Base-by-base conservation (phyloP, 1,140 invertebrate species). In the Nephotettix cincticeps region DNA sequence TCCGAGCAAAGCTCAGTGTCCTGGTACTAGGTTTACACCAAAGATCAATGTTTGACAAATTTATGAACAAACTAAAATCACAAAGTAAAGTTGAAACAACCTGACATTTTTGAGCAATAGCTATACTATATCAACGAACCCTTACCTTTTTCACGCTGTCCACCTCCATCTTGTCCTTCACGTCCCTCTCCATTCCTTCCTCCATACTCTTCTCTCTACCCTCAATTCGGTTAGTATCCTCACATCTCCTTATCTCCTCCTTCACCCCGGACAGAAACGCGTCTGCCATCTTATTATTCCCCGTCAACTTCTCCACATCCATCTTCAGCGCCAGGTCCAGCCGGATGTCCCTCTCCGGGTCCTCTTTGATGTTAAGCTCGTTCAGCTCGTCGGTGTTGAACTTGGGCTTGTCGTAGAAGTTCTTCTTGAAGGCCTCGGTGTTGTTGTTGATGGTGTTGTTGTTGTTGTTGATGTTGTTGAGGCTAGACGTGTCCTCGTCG, bases 401-500 rank as follows among this genome's bases (percentile, higher is more conserved):
- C 61, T 86, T 85, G 0, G 85, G 82, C 71, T 87, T 87, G 71
- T 87, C 84, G 76, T 88, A 87, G 73, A 87, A 86, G 6, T 82
- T 79, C 74, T 87, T 87, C 64, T 82, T 80, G 63, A 85, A 83
- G 63, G 81, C 82, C 64, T 73, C 72, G 64, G 77, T 75, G 68
- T 77, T 77, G 61, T 78, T 76, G 63, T 76, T 77, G 40, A 64
- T 69, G 66, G 74, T 74, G 63, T 76, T 77, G 40, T 68, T 69
- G 66, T 75, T 74, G 54, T 79, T 79, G 69, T 81, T 80, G 70
- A 78, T 80, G 73, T 73, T 71, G 71, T 78, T 71, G 77, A 81
- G 79, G 68, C 82, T 81, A 25, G 75, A 76, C 32, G 74, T 76
- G 68, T 81, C 78, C 23, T 77, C 32, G 0, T 82, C 79, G 64